These are phyloP conservation scores for Moxostoma hubbsi DNA, from an alignment of 2,797 vertebrate species.

Conservation along the genomic window DNA sequence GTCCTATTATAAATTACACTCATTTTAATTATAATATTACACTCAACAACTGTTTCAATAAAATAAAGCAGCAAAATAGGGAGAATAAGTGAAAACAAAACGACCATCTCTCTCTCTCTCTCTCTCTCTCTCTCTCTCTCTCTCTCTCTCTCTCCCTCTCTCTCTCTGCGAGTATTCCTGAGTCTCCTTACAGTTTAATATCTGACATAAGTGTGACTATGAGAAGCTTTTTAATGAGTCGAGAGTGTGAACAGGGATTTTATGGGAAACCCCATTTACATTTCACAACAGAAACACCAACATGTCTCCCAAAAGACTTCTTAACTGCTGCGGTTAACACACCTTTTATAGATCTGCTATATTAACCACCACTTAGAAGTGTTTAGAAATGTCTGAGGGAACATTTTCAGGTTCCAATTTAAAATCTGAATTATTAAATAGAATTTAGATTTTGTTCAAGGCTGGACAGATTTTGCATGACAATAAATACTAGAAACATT, in stretches of 20 bases:
- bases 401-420: neutral
- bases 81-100: constrained; percentile 8
- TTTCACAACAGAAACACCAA: constrained; percentile 24
- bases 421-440: constrained; percentile 3
- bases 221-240: constrained; percentile 36
- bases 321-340: neutral
- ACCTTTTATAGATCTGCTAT: constrained; percentile 14
- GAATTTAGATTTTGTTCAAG: neutral
- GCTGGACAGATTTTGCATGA: neutral
- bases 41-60: neutral
- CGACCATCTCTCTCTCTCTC: too few species aligned
- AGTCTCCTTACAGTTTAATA: constrained; percentile 7
- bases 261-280: constrained; percentile 35
- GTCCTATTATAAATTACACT: too few species aligned
- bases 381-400: neutral
- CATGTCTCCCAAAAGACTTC: constrained; percentile 26
- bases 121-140: too few species aligned
- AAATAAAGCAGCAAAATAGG: neutral
- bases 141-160: neutral
- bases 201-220: constrained; percentile 24
- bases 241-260: constrained; percentile 10
- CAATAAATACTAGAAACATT: neutral
- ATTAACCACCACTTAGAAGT: constrained; percentile 8
- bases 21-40: neutral
- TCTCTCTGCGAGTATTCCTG: neutral